Conservation (phyloP, 2,888 invertebrate species). For the Clunio marinus region DNA sequence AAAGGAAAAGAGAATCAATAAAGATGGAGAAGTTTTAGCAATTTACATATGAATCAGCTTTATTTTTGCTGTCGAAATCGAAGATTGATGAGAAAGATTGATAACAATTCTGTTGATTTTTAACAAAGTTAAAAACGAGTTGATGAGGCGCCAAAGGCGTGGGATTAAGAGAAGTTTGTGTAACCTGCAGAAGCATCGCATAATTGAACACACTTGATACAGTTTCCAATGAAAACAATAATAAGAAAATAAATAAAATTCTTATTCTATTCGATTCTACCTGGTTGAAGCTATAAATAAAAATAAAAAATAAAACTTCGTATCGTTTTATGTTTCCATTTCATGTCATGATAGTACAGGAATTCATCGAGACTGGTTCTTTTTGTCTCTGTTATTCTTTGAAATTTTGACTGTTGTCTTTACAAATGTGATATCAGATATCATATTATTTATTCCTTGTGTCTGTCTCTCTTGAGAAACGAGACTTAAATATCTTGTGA, state of each 20-base stretch:
- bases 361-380: background rate
- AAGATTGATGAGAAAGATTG: slow-evolving; percentile 22
- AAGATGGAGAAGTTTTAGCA: background rate
- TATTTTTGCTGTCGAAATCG: background rate
- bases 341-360: background rate
- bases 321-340: slow-evolving; percentile 23
- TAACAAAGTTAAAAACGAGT: background rate
- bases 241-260: background rate
- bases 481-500: slow-evolving; percentile 33
- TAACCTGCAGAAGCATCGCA: too few relatives aligned
- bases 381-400: background rate
- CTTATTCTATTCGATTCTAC: background rate
- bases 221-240: too few relatives aligned
- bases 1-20: too few relatives aligned
- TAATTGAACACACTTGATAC: too few relatives aligned
- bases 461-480: background rate
- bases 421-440: slow-evolving; percentile 33
- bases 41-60: slow-evolving; percentile 4
- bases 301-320: too few relatives aligned
- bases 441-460: slow-evolving; percentile 16
- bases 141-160: slow-evolving; percentile 16
- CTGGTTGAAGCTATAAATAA: slow-evolving; percentile 14
- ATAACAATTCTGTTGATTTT: slow-evolving; percentile 23
- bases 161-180: too few relatives aligned
- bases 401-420: background rate